These are phyloP conservation scores for Leptopilina drosophilae DNA, from an alignment of 2,888 invertebrate species.

Conservation along the genomic window DNA sequence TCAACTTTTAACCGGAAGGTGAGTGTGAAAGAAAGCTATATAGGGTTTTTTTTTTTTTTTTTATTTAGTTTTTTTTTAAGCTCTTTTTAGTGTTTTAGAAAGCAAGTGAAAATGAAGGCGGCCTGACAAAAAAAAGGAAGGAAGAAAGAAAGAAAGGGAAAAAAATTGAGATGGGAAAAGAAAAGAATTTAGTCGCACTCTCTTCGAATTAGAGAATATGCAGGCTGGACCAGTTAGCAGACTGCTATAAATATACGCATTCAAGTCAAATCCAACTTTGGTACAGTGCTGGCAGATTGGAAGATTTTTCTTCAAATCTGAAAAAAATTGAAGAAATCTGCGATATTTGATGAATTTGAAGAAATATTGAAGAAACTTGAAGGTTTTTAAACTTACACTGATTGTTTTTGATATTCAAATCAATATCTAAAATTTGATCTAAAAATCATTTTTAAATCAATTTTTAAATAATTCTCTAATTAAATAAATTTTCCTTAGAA, in stretches of 20 bases:
- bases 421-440: too few relatives aligned
- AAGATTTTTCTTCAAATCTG: too few relatives aligned
- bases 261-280: slow-evolving; percentile 1
- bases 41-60: slow-evolving; percentile 23
- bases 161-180: not conserved
- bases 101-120: slow-evolving; percentile 33
- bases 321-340: too few relatives aligned
- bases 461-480: too few relatives aligned
- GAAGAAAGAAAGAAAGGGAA: not conserved
- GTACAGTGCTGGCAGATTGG: not conserved
- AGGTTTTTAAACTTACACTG: too few relatives aligned
- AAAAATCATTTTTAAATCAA: too few relatives aligned
- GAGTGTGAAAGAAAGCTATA: slow-evolving; percentile 31
- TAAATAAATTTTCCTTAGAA: too few relatives aligned
- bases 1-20: slow-evolving; percentile 34
- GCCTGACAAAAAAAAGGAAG: not conserved
- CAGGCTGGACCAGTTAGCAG: slow-evolving; percentile 33
- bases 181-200: slow-evolving; percentile 12
- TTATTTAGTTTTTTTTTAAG: not conserved
- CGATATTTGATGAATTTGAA: too few relatives aligned
- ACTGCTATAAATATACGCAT: slow-evolving; percentile 36
- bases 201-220: slow-evolving; percentile 30
- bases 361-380: too few relatives aligned
- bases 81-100: not conserved
- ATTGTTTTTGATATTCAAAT: too few relatives aligned